These are phyloP conservation scores for Misgurnus mizolepis DNA, from an alignment of 2,113 vertebrate species.

Conservation along the genomic window DNA sequence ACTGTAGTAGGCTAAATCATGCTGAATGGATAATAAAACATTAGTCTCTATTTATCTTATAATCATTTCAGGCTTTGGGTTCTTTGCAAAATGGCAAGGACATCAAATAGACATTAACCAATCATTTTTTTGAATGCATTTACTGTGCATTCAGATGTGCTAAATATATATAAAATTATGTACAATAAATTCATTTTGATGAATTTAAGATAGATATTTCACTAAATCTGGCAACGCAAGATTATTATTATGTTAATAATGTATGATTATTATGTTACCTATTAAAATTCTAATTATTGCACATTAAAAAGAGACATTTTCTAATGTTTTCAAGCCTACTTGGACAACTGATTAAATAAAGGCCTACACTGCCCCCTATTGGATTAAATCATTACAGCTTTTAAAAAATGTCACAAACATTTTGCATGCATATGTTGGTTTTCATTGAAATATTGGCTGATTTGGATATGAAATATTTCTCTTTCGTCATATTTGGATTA, in stretches of 20 bases:
- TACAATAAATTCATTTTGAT: too few species aligned
- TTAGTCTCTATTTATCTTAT: slow-evolving; percentile 18
- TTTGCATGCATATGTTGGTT: background rate
- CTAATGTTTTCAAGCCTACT: background rate
- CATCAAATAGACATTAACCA: background rate
- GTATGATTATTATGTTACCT: background rate
- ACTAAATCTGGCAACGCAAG: background rate
- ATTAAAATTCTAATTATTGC: background rate
- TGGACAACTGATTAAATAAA: background rate
- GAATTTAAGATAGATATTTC: background rate
- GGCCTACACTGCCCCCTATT: slow-evolving; percentile 52
- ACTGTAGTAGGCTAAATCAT: slow-evolving; percentile 7
- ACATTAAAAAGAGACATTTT: background rate
- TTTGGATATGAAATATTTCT: too few species aligned
- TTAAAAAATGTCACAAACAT: background rate
- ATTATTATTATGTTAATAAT: background rate
- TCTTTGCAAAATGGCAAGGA: slow-evolving; percentile 16
- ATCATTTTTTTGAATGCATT: background rate
- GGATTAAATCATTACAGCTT: slow-evolving; percentile 14
- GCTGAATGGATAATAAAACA: slow-evolving; percentile 26
- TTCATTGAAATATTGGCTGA: too few species aligned
- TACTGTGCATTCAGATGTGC: too few species aligned
- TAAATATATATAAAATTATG: too few species aligned
- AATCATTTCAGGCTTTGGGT: background rate
- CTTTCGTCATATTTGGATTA: too few species aligned